Evolutionary conservation across 2,113 vertebrate species (phyloP), one percentile per base, ranked within the genome.

Genomic region (Charadrius vociferus): DNA sequence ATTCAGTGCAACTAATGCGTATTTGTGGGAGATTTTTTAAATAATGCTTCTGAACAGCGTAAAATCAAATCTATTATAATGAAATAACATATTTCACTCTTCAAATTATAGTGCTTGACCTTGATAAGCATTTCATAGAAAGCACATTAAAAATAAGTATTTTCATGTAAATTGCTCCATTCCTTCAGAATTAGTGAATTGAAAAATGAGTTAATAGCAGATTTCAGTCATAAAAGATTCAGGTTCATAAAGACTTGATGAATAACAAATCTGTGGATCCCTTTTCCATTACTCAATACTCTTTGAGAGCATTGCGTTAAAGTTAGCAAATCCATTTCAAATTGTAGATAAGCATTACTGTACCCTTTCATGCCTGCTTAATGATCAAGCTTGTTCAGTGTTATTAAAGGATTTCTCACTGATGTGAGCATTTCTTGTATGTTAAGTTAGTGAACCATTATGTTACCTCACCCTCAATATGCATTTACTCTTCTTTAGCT

Each of bases 41-140:
- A 45, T 29, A 74, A 55, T 67, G 20, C 9, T 55, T 90, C 72
- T 61, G n/a, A 96, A 19, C 12, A 47, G 29, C 45, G 66, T 45
- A 62, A 93, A 95, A 88, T 88, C 61, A 66, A 81, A 67, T 20
- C 12, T n/a, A 26, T 90, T 90, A 52, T 49, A 86, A 23, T 18
- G 10, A 88, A 86, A 90, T 80, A 83, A 43, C 12, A 4, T 30
- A 56, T 73, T 87, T 81, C 47, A n/a, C 26, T 89, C 45, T 63
- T 86, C 32, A 86, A 82, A 92, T 88, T 81, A 71, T 20, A 67
- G 75, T 61, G 14, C 23, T 92, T 90, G 79, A 90, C 94, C 93
- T 94, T 88, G 83, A 94, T 77, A 93, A 94, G 55, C 36, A 65
- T 88, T 83, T 88, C 29, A 79, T 73, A 6, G 95, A 75, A 91